A percentile compares a stretch with the other conserved stretches of the same genome.
Conservation (phyloP, 2,113 vertebrate species). For the Mormyrus lacerda region DNA sequence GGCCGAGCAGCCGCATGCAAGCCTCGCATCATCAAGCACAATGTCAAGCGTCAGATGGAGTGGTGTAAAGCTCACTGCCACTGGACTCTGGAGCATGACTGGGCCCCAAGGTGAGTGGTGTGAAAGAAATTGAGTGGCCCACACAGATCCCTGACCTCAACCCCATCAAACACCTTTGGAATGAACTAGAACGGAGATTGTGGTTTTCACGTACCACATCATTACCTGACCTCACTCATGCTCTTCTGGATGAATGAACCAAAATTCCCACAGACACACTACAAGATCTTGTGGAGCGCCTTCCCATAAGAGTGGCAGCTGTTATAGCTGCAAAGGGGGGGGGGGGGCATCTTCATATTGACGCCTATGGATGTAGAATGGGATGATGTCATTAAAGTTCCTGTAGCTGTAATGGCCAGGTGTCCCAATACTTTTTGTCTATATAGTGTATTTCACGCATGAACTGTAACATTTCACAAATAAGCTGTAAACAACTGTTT, state of each 20-base stretch:
- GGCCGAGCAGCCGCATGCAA: not conserved
- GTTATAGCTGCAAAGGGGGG: not conserved
- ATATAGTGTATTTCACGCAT: not conserved
- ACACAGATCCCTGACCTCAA: not conserved
- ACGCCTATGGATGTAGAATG: not conserved
- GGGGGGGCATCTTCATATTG: not conserved
- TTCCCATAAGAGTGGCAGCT: not conserved
- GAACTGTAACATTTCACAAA: not conserved
- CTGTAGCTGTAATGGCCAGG: not conserved
- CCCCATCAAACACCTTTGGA: not conserved
- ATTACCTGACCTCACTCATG: not conserved
- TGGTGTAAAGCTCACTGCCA: not conserved
- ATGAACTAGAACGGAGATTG: not conserved
- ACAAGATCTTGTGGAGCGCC: not conserved
- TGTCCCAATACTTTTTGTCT: not conserved
- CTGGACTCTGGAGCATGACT: not conserved
- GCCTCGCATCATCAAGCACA: not conserved
- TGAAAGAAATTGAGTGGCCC: not conserved
- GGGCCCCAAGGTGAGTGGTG: not conserved
- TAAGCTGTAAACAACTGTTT: not conserved
- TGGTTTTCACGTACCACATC: not conserved
- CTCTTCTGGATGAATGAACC: not conserved
- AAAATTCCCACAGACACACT: not conserved
- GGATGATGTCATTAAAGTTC: not conserved
- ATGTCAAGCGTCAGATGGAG: not conserved